Evolutionary conservation across 2,888 invertebrate genomes (phyloP), one percentile per base, ranked within the genome.

Genomic region (Drosophila paramelanica): DNA sequence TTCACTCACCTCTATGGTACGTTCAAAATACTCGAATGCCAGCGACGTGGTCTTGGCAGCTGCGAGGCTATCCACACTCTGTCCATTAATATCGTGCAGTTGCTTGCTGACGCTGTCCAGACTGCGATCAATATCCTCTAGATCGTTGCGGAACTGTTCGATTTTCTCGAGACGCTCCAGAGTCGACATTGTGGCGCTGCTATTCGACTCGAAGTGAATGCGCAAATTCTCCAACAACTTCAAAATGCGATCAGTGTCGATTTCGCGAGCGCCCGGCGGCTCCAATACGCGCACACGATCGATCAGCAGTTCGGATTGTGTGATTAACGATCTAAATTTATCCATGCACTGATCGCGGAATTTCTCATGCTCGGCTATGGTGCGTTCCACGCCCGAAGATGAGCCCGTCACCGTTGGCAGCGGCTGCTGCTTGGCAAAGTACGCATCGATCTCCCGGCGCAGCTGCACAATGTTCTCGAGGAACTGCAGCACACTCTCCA

Each of bases 1-100:
- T 59, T 71, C 74, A 92, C 92, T 93, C 92, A 96, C 96, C 93
- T 95, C 94, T 76, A 96, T 94, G 56, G 96, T 96, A 91, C 95
- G 95, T 92, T 97, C 96, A 91, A 97, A 96, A 85, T 95, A 95
- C 70, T 94, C 94, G 90, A 96, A 97, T 36, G 96, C 95, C 76
- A 94, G 92, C 6, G 95, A 95, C 46, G 95, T 95, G 56, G 95
- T 94, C 90, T 94, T 95, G 7, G 96, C 96, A 39, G 95, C 94
- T 7, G 94, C 93, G 76, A 96, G 92, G 75, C 96, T 96, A 89
- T 96, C 96, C 33, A 96, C 95, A 91, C 94, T 95, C 92, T 95
- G 95, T 59, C 94, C 95, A 82, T 94, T 94, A 77, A 95, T 93
- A 62, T 94, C 94, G 71, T 93, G 92, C 80, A 96, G 92, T 89